Evolutionary conservation across 64 coral and sea anemone genomes (phyloP).

Genomic region (Porites australiensis): DNA sequence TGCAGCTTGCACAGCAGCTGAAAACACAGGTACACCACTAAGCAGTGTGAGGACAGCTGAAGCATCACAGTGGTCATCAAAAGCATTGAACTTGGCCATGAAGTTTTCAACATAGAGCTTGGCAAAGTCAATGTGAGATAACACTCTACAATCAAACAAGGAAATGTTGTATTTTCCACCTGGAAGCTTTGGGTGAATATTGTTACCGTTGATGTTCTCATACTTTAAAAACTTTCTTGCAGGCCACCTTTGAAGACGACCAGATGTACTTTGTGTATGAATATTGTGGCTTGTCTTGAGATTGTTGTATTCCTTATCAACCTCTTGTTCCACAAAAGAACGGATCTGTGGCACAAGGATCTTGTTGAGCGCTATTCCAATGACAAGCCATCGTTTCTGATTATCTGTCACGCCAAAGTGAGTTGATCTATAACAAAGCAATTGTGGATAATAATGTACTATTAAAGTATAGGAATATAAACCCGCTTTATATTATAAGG

Average conservation of each 20-base stretch:
- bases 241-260: background rate
- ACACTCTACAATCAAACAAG: slow-evolving; percentile 17
- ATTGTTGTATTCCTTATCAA: slow-evolving; percentile 23
- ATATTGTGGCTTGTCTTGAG: slow-evolving; percentile 50
- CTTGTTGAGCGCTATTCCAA: slow-evolving; percentile 43
- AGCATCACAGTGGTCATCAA: slow-evolving; percentile 18
- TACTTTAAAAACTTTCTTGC: slow-evolving; percentile 20
- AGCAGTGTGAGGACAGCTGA: background rate
- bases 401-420: slow-evolving; percentile 7
- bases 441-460: too few species aligned
- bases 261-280: background rate
- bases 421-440: too few species aligned
- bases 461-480: too few species aligned
- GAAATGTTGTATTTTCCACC: background rate
- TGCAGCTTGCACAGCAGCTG: background rate
- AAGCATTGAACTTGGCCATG: slow-evolving; percentile 32
- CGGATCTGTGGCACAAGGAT: slow-evolving; percentile 48
- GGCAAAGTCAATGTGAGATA: slow-evolving; percentile 32
- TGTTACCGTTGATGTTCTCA: slow-evolving; percentile 35
- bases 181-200: background rate
- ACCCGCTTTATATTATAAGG: too few species aligned
- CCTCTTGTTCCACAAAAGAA: slow-evolving; percentile 15
- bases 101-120: slow-evolving; percentile 9
- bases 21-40: background rate
- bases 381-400: slow-evolving; percentile 55